Base-by-base conservation (phyloP, 2,888 invertebrate genomes). In the Volucella bombylans region DNA sequence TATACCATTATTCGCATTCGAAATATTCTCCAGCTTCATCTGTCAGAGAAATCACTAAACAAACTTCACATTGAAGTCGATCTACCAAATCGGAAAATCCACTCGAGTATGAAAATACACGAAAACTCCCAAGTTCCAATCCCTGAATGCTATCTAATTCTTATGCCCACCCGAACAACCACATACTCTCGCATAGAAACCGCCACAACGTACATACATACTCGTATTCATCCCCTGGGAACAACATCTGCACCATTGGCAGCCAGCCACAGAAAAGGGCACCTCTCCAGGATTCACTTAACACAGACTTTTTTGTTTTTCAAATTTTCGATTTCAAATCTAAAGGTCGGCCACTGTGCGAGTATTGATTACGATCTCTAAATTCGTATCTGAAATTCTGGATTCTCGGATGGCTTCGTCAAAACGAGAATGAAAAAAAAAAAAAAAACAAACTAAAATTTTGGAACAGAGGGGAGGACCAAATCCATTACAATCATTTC, bases 241-340 rank as follows among this genome's bases (percentile, higher is more conserved):
- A 83, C 49, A 71, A 73, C 83, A 83, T 83, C 83, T 83, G 83
- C 83, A 83, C 65, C 74, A 74, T 79, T 83, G 83, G 83, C 79
- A 83, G 38, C 55, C 79, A 79, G 83, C 79, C 74, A 79, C 79
- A 45, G 50, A 83, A 74, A 79, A 79, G 83, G 61, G 83, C 79
- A 83, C 83, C 79, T 83, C 31, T 31, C 83, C 71, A 71, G 74
- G 67, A 83, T 76, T 83, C 83, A 83, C 79, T 83, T 83, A 74
- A 71, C 69, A 18, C 9, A 23, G 23, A 12, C 18, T 0, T 59
- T 50, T 15, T 14, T 50, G 15, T 41, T 74, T 74, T 78, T 79
- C 18, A 23, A 43, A 31, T 31, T 78, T 68, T 62, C 68, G 52
- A 57, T 65, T 65, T 41, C 15, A 69, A 68, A 69, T 12, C 68